Conservation (phyloP, 2,888 invertebrate genomes). For the Dryomyza anilis region DNA sequence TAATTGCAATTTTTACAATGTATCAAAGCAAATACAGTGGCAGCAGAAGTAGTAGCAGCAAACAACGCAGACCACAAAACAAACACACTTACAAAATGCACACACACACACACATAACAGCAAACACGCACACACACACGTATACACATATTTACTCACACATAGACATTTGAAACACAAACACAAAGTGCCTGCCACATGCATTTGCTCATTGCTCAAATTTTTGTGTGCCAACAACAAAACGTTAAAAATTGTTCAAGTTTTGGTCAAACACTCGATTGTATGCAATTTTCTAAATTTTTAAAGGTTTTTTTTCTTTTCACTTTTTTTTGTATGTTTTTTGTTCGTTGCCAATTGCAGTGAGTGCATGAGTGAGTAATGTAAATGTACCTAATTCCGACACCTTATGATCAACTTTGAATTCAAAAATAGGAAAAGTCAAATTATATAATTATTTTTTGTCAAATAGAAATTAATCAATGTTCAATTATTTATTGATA, state of each 20-base stretch:
- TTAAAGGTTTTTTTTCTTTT: no score
- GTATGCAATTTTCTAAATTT: slow-evolving; percentile 32
- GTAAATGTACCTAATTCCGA: no score
- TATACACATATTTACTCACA: slow-evolving; percentile 10
- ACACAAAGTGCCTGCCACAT: slow-evolving; percentile 7
- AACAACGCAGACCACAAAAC: slow-evolving; percentile 3
- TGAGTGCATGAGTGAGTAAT: background rate
- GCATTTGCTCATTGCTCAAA: background rate
- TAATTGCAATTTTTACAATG: slow-evolving; percentile 17
- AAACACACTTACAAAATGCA: background rate
- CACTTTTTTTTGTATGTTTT: no score
- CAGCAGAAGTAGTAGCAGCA: slow-evolving; percentile 13
- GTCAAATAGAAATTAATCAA: no score
- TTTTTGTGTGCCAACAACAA: slow-evolving; percentile 15
- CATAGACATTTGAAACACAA: slow-evolving; percentile 29
- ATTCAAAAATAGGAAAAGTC: no score
- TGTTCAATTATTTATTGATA: no score
- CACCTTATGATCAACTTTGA: no score
- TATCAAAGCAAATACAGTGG: slow-evolving; percentile 8
- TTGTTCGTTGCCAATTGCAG: slow-evolving; percentile 20
- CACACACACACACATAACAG: slow-evolving; percentile 3
- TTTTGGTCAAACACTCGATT: slow-evolving; percentile 39
- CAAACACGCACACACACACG: slow-evolving; percentile 13
- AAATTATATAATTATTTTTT: no score
- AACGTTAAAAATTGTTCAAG: slow-evolving; percentile 42